A percentile compares a stretch with the other conserved stretches of the same genome.
These are phyloP conservation scores for Diachrysia chrysitis DNA, from an alignment of 2,888 invertebrate genomes.

Conservation along the genomic window DNA sequence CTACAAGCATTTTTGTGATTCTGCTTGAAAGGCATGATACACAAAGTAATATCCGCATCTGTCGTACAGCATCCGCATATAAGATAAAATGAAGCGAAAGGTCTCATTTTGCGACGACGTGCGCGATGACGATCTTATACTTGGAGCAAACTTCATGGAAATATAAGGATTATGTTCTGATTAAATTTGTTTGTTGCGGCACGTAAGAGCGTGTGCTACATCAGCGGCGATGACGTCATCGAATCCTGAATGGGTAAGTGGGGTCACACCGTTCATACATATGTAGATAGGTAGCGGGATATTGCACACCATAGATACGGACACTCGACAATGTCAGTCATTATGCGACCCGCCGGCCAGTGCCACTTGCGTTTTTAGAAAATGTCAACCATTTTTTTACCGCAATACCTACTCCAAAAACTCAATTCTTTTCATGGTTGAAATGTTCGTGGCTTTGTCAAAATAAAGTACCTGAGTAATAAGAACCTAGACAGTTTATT, in stretches of 20 bases:
- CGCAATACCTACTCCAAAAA: neutral
- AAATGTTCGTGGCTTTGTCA: neutral
- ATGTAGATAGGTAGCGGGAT: constrained; percentile 3
- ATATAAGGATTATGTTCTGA: constrained; percentile 50
- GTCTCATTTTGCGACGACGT: constrained; percentile 45
- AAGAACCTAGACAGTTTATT: constrained; percentile 33
- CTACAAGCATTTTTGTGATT: constrained; percentile 36
- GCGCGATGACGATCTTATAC: constrained; percentile 44
- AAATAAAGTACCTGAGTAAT: constrained; percentile 28
- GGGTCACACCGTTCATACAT: neutral
- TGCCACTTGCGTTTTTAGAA: neutral
- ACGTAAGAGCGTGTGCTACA: neutral
- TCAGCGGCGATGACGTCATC: constrained; percentile 2
- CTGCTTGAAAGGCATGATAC: constrained; percentile 28
- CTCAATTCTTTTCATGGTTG: neutral
- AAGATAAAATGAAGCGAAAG: constrained; percentile 47
- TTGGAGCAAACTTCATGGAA: constrained; percentile 36
- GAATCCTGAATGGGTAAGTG: constrained; percentile 4
- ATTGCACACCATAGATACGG: constrained; percentile 3
- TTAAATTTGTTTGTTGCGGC: constrained; percentile 30
- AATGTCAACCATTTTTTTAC: neutral
- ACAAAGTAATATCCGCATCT: constrained; percentile 48
- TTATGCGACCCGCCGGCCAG: neutral
- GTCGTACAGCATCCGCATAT: constrained; percentile 35
- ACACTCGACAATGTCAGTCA: neutral